Evolutionary conservation across 2,888 invertebrate genomes (phyloP).

Genomic region (Stenolophus ochropezus): DNA sequence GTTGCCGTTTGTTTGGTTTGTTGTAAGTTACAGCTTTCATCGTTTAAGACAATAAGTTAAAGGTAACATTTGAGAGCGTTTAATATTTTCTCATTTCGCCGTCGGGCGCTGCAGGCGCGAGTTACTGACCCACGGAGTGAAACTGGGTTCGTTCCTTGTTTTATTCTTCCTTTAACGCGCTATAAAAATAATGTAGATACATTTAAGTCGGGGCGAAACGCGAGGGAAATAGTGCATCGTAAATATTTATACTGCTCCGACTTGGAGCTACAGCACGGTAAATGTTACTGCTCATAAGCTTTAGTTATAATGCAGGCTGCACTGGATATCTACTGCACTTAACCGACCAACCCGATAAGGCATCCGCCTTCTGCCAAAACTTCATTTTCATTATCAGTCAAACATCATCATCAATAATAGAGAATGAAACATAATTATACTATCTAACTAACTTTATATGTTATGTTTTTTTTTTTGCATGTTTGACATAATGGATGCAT

Average conservation of each 20-base stretch:
- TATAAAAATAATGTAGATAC: conserved; percentile 56
- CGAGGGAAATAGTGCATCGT: conserved; percentile 35
- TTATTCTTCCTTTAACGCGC: conserved; percentile 56
- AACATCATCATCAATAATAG: too few species aligned
- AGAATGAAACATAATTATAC: too few species aligned
- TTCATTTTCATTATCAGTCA: too few species aligned
- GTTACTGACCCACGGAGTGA: conserved; percentile 39
- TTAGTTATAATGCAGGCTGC: conserved; percentile 31
- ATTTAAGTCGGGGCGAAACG: conserved; percentile 41
- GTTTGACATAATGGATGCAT: too few species aligned
- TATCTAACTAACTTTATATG: too few species aligned
- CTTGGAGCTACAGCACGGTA: neutral
- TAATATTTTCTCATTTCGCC: conserved; percentile 35
- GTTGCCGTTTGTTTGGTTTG: neutral
- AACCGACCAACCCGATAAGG: conserved; percentile 23
- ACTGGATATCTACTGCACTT: conserved; percentile 30
- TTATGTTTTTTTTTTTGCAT: too few species aligned
- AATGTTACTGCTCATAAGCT: conserved; percentile 41
- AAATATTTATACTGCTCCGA: conserved; percentile 37
- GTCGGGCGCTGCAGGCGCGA: neutral
- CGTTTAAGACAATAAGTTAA: conserved; percentile 25
- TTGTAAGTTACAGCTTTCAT: conserved; percentile 2
- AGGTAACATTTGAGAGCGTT: conserved; percentile 10
- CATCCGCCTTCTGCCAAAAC: too few species aligned
- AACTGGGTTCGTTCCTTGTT: conserved; percentile 39